phyloP scores from a whole-genome alignment of 2,113 vertebrate species.

The Pomatorhinus ruficollis region DNA sequence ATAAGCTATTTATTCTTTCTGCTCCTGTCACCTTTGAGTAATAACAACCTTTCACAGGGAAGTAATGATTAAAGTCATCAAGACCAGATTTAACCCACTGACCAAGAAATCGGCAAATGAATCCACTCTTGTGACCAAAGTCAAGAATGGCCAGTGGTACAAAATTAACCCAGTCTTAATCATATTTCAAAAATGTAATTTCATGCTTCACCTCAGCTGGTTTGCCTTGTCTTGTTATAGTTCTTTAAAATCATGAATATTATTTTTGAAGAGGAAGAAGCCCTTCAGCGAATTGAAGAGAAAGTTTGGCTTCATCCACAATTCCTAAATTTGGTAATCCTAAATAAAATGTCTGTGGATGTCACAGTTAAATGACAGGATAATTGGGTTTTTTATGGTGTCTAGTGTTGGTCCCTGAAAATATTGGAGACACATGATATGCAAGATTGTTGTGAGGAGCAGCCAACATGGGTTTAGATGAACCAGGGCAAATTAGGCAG shows the following conservation, averaged over 20 bases:
- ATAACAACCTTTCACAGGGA: conserved; percentile 6
- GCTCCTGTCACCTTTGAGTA: conserved; percentile 15
- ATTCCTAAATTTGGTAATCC: not conserved
- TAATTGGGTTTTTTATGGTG: not conserved
- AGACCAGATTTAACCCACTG: conserved; percentile 13
- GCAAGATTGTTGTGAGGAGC: not conserved
- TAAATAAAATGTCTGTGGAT: not conserved
- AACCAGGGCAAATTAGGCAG: not conserved
- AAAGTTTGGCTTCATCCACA: not conserved
- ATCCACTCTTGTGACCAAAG: conserved; percentile 8
- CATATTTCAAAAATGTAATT: conserved; percentile 46
- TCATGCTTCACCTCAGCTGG: conserved; percentile 45
- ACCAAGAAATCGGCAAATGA: not conserved
- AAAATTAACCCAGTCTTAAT: conserved; percentile 43
- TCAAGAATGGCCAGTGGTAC: conserved; percentile 5
- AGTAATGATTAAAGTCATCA: conserved; percentile 22
- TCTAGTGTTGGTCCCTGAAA: not conserved
- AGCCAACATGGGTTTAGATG: not conserved
- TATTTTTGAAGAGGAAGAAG: not conserved
- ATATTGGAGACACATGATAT: not conserved
- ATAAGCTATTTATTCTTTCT: conserved; percentile 51
- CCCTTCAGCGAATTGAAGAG: not conserved
- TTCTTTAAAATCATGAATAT: not conserved
- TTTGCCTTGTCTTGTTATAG: conserved; percentile 6
- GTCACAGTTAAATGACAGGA: not conserved